Percentiles rank a stretch among this genome's conserved stretches.
These are phyloP conservation scores for Dendropsophus ebraccatus DNA, from an alignment of 2,113 vertebrate genomes.

Conservation along the genomic window DNA sequence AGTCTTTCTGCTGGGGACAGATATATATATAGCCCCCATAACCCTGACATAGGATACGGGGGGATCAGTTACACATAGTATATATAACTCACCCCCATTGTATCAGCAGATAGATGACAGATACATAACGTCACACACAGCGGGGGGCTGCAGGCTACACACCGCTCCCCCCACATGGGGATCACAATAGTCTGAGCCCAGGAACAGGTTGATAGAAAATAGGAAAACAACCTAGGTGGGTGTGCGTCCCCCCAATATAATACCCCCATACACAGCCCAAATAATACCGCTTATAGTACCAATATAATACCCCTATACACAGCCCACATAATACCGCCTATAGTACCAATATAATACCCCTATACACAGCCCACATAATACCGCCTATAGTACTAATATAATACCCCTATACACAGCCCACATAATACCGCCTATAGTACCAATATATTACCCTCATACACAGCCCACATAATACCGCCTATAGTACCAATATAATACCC, in stretches of 20 bases:
- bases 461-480: too few relatives aligned
- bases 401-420: neutral
- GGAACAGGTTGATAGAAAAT: too few relatives aligned
- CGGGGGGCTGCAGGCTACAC: too few relatives aligned
- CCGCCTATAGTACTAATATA: neutral
- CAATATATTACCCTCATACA: too few relatives aligned
- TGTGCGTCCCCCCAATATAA: too few relatives aligned
- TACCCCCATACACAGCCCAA: neutral
- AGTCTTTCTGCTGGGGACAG: conserved; percentile 1
- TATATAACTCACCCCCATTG: neutral
- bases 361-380: neutral
- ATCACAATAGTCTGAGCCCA: too few relatives aligned
- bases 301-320: neutral
- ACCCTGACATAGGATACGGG: neutral
- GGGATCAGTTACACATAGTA: conserved; percentile 18
- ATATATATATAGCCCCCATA: conserved; percentile 4
- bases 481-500: neutral
- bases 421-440: too few relatives aligned
- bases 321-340: neutral
- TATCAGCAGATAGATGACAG: neutral
- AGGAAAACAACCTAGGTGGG: too few relatives aligned
- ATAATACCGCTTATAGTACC: neutral
- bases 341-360: too few relatives aligned
- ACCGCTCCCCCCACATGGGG: too few relatives aligned
- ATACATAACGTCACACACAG: too few relatives aligned